Evolutionary conservation across 2,797 vertebrate species (phyloP).

Genomic region (Bryconaethiops microstoma): DNA sequence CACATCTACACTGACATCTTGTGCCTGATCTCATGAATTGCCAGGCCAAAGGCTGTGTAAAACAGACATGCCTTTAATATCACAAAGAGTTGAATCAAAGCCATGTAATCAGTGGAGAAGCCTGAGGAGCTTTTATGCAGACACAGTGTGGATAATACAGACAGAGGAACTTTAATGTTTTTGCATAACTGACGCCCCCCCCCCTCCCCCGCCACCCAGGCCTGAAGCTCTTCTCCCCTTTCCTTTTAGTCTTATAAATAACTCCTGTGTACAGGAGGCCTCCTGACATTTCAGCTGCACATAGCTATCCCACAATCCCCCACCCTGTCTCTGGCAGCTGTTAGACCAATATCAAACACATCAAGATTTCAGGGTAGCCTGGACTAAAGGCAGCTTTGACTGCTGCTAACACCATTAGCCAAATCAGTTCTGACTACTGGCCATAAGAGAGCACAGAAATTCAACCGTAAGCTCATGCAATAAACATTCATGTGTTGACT

Average conservation of each 20-base stretch:
- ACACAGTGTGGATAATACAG: constrained; percentile 26
- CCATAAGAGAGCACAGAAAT: constrained; percentile 21
- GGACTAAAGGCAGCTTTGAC: constrained; percentile 22
- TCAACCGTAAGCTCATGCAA: constrained; percentile 19
- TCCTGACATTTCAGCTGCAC: constrained; percentile 71
- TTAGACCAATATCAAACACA: constrained; percentile 66
- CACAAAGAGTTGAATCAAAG: neutral
- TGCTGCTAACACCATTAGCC: constrained; percentile 43
- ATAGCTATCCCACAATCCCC: constrained; percentile 67
- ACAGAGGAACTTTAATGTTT: constrained; percentile 47
- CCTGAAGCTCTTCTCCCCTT: constrained; percentile 49
- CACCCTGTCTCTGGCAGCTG: constrained; percentile 63
- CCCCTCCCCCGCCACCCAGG: neutral
- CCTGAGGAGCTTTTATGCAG: constrained; percentile 28
- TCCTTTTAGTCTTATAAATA: constrained; percentile 65
- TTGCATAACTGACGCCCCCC: constrained; percentile 48
- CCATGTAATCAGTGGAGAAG: neutral
- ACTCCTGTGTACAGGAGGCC: constrained; percentile 59
- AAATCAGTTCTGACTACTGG: constrained; percentile 3
- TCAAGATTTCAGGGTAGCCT: constrained; percentile 59
- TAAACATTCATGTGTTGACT: constrained; percentile 10
- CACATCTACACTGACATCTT: constrained; percentile 39
- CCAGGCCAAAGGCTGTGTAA: neutral
- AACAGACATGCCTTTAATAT: neutral
- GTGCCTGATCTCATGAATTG: constrained; percentile 6